Evolutionary conservation across 2,888 invertebrate species (phyloP), one percentile per base, ranked within the genome.

Genomic region (Amiota communis): DNA sequence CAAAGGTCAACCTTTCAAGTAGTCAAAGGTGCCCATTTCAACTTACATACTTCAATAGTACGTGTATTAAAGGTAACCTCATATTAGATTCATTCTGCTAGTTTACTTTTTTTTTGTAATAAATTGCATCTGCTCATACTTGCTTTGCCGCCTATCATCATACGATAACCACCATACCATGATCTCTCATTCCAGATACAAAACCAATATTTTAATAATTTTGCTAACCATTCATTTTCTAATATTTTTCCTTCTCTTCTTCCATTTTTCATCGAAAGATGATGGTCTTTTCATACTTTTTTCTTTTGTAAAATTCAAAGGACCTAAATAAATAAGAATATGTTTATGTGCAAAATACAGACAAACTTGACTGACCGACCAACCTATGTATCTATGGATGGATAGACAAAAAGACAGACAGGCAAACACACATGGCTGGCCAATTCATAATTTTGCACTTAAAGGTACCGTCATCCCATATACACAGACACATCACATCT

Each of bases 331-430:
- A 87, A 87, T 88, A 87, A 79, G 80, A 88, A 88, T 85, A 87
- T 88, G 88, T 87, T 88, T 87, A 88, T 88, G 87, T 80, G 86
- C 86, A 86, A 86, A 87, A 87, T 87, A 86, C 86, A 87, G 81
- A 83, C 82, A 87, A 87, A 87, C 84, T 85, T 76, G 76, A 74
- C 75, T n/a, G 72, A 75, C 72, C 36, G 36, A 74, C 69, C 63
- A n/a, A 11, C 1, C 23, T 2, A 23, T 10, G 15, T n/a, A 15
- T 15, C 1, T 56, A 17, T 15, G 56, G n/a, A 15, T 8, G n/a
- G 36, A 36, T 63, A n/a, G 17, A 47, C 49, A 48, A 23, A 49
- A 15, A 76, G 65, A 63, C 70, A 72, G 69, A 69, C 68, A 23
- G 59, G 65, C 67, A 9, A 23, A 17, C 65, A 47, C 71, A 77